A percentile compares a stretch with the other conserved stretches of the same genome.
phyloP scores from a whole-genome alignment of 2,888 invertebrate species.

The Pachymerium ferrugineum region DNA sequence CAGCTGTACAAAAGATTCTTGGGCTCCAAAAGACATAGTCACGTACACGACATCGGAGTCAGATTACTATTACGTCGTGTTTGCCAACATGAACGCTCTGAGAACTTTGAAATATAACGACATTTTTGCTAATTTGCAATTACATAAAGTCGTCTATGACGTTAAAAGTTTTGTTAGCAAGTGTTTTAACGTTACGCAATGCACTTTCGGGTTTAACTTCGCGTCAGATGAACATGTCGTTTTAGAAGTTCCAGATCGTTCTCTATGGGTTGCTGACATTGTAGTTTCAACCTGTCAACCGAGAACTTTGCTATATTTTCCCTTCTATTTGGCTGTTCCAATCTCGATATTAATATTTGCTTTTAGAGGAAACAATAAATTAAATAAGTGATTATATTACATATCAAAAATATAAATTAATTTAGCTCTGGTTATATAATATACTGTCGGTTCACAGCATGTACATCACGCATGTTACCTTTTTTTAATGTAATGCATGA shows the following conservation, averaged over 20 bases:
- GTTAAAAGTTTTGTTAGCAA: conserved; percentile 57
- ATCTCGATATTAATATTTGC: conserved; percentile 65
- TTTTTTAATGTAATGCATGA: too few species aligned
- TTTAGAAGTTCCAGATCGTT: conserved; percentile 50
- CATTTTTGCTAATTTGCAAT: conserved; percentile 61
- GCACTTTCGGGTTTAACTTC: conserved; percentile 61
- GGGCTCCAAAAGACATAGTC: conserved; percentile 38
- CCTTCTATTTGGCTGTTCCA: conserved; percentile 66
- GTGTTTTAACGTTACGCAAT: conserved; percentile 61
- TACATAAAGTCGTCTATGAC: conserved; percentile 66
- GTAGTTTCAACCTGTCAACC: conserved; percentile 70
- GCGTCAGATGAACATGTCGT: conserved; percentile 65
- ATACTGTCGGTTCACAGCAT: too few species aligned
- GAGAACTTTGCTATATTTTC: conserved; percentile 61
- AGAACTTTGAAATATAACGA: conserved; percentile 57
- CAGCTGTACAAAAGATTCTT: conserved; percentile 49
- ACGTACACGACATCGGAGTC: conserved; percentile 61
- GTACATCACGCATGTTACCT: too few species aligned
- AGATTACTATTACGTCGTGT: conserved; percentile 76
- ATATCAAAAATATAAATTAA: too few species aligned
- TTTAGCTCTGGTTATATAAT: too few species aligned
- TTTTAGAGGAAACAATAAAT: conserved; percentile 47
- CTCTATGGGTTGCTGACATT: conserved; percentile 68
- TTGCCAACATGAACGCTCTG: conserved; percentile 68
- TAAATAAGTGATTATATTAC: too few species aligned